Conservation (phyloP, 2,888 invertebrate species). For the Nipponacmea schrenckii region DNA sequence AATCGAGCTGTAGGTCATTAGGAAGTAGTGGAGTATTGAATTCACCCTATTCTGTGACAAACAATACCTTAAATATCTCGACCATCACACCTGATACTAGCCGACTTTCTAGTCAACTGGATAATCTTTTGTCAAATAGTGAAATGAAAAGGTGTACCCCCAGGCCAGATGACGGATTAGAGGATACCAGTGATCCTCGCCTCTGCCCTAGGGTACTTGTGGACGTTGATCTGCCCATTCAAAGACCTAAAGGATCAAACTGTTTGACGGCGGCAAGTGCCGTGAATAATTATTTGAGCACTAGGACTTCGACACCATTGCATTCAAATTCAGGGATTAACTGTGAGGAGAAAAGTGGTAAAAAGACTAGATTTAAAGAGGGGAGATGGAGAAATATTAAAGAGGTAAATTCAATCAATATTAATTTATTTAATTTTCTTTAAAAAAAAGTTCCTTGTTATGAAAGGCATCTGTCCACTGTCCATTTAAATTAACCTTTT, state of each 20-base stretch:
- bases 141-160: not conserved
- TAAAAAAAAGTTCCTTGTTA: too few species aligned
- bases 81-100: not conserved
- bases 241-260: slow-evolving; percentile 24
- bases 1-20: not conserved
- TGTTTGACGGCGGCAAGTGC: slow-evolving; percentile 10
- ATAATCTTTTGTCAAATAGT: slow-evolving; percentile 9
- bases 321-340: slow-evolving; percentile 11
- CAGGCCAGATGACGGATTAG: slow-evolving; percentile 1
- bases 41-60: not conserved
- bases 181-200: slow-evolving; percentile 21
- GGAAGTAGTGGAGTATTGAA: not conserved
- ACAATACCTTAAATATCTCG: not conserved
- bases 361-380: not conserved
- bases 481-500: too few species aligned
- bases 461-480: too few species aligned
- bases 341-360: not conserved
- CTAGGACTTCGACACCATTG: slow-evolving; percentile 17
- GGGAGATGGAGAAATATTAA: not conserved
- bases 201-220: slow-evolving; percentile 49
- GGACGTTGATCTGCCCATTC: slow-evolving; percentile 43
- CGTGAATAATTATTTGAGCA: slow-evolving; percentile 21
- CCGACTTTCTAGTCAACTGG: not conserved
- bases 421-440: not conserved
- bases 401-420: not conserved